These are phyloP conservation scores for Meleagris gallopavo DNA, from an alignment of 2,113 vertebrate genomes.

Conservation along the genomic window DNA sequence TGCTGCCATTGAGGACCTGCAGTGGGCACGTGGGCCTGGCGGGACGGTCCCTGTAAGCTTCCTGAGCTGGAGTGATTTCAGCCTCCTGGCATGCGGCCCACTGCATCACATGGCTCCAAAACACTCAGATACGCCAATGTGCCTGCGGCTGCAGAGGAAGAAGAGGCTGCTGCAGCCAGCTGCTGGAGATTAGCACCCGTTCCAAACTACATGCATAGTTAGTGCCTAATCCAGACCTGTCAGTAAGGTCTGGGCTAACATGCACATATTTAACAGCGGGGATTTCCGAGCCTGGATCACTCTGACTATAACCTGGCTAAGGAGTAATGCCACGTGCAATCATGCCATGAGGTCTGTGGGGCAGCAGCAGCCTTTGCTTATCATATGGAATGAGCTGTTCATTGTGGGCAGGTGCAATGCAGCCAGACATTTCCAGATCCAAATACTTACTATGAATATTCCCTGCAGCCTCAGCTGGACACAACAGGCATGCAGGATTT, in stretches of 20 bases:
- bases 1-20: accelerated
- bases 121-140: accelerated
- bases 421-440: not conserved
- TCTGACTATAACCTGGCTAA: not conserved
- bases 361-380: not conserved
- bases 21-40: accelerated
- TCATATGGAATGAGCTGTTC: not conserved
- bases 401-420: accelerated
- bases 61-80: not conserved
- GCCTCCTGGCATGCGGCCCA: not conserved
- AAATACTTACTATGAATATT: not conserved
- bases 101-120: accelerated
- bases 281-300: not conserved
- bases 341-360: accelerated
- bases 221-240: not conserved
- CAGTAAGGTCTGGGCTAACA: not conserved
- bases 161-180: not conserved
- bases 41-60: not conserved
- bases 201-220: not conserved
- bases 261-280: not conserved
- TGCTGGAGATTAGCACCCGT: not conserved
- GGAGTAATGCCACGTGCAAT: not conserved
- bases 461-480: not conserved
- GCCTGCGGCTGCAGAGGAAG: accelerated
- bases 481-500: not conserved